These are phyloP conservation scores for Conops quadrifasciatus DNA, from an alignment of 2,888 invertebrate species.

Conservation along the genomic window DNA sequence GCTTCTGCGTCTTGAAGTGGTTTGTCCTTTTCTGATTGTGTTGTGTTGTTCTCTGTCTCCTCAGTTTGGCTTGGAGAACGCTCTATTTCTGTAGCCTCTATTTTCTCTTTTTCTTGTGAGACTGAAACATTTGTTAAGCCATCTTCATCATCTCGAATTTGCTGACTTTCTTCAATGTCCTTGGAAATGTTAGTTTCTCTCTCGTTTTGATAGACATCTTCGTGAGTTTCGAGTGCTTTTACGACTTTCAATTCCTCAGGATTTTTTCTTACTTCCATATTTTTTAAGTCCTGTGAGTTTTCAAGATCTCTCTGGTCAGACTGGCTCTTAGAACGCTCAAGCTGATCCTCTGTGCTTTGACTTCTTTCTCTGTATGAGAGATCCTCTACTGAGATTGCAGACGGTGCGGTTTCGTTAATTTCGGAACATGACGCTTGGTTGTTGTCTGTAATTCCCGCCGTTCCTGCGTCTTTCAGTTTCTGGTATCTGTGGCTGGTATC, in stretches of 20 bases:
- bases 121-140: neutral
- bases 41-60: neutral
- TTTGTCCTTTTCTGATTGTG: neutral
- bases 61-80: neutral
- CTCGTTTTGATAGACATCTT: neutral
- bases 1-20: neutral
- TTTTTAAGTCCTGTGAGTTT: too few species aligned
- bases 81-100: neutral
- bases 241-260: neutral
- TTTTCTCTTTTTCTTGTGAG: neutral
- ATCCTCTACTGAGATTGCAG: too few species aligned
- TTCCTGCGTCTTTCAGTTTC: too few species aligned
- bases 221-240: neutral
- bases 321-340: too few species aligned
- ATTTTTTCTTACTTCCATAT: too few species aligned
- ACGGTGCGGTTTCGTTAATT: too few species aligned
- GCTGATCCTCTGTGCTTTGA: too few species aligned
- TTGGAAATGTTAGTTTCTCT: neutral
- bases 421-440: too few species aligned
- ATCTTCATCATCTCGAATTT: neutral
- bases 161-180: neutral
- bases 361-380: too few species aligned
- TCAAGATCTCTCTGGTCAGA: too few species aligned
- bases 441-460: too few species aligned
- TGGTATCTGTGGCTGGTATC: too few species aligned